Conservation (phyloP, 2,888 invertebrate species). For the Hirtodrosophila duncani region DNA sequence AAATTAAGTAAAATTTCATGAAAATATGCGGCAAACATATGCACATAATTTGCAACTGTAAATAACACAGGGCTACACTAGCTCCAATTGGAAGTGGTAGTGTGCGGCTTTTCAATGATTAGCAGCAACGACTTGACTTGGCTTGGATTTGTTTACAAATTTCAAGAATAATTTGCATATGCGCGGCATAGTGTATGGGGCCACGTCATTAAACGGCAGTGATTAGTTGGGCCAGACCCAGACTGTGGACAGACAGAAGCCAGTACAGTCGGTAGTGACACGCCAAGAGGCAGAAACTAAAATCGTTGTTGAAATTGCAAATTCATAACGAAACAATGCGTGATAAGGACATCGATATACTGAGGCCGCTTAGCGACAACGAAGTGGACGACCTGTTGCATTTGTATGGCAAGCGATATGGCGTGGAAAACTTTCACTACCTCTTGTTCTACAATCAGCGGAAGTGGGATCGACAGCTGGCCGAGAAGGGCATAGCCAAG, state of each 20-base stretch:
- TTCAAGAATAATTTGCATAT: no score
- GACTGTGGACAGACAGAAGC: constrained; percentile 12
- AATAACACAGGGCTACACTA: no score
- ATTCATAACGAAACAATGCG: constrained; percentile 19
- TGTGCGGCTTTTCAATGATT: no score
- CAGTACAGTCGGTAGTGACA: constrained; percentile 13
- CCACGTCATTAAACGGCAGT: constrained; percentile 16
- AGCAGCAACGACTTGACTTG: no score
- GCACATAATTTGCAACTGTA: no score
- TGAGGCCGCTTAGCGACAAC: constrained; percentile 56
- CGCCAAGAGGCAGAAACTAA: not conserved
- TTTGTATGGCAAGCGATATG: constrained; percentile 59
- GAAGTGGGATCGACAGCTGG: constrained; percentile 68
- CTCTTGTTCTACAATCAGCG: constrained; percentile 70
- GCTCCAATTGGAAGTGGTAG: no score
- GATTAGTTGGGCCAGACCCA: no score
- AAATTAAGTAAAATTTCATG: constrained; percentile 3
- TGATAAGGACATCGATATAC: constrained; percentile 61
- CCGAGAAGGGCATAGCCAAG: constrained; percentile 13
- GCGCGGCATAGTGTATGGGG: no score
- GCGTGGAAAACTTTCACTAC: constrained; percentile 64
- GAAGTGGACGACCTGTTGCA: constrained; percentile 64
- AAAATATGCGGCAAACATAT: not conserved
- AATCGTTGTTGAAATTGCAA: not conserved
- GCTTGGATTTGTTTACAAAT: no score